These are phyloP conservation scores for Morpho deidamia DNA, from an alignment of 2,888 invertebrate species.

Conservation along the genomic window DNA sequence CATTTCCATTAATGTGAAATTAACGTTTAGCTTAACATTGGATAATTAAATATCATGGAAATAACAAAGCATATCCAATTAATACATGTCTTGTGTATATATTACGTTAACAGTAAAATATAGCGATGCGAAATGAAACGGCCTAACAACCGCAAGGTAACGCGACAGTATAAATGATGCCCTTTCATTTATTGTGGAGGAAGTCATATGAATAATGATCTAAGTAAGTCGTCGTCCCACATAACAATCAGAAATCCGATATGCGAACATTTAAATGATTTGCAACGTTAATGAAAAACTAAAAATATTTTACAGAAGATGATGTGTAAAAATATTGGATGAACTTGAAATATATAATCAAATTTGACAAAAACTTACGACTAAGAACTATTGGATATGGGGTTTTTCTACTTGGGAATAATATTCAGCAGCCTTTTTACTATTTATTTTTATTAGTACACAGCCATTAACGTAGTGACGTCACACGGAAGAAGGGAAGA, in stretches of 20 bases:
- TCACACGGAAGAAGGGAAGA: no score
- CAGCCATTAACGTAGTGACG: no score
- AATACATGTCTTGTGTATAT: conserved; percentile 7
- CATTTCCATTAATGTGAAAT: no score
- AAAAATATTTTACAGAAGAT: no score
- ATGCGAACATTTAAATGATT: not conserved
- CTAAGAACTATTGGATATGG: no score
- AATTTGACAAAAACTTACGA: no score
- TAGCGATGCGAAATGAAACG: conserved; percentile 20
- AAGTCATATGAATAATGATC: conserved; percentile 31
- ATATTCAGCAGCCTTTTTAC: no score
- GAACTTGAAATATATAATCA: no score
- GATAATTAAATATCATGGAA: conserved; percentile 3
- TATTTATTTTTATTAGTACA: no score
- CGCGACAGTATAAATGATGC: conserved; percentile 28
- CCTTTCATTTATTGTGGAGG: conserved; percentile 30
- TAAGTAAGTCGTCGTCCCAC: conserved; percentile 19
- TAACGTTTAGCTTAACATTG: not conserved
- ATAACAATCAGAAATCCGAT: conserved; percentile 16
- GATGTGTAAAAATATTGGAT: no score
- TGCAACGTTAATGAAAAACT: no score
- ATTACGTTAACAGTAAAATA: conserved; percentile 12
- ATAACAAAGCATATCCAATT: conserved; percentile 3
- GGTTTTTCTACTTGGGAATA: no score
- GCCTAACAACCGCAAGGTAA: conserved; percentile 18